Percentiles rank a stretch among this genome's conserved stretches.
These are phyloP conservation scores for Xanthorhoe designata DNA, from an alignment of 2,888 invertebrate species.

Conservation along the genomic window DNA sequence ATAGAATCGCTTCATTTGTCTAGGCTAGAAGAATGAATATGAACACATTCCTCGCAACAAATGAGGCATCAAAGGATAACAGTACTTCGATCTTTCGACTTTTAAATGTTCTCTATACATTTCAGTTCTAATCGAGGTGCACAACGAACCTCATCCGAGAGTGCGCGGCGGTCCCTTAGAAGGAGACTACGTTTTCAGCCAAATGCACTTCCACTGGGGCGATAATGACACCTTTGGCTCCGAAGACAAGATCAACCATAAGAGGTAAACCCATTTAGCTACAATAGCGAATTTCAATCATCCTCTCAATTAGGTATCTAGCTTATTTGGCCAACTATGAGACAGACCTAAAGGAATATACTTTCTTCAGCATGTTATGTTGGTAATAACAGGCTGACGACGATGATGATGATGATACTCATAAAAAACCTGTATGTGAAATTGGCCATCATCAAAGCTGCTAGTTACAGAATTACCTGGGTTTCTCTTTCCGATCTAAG, in stretches of 20 bases:
- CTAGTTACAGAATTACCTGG: neutral
- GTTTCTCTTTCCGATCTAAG: neutral
- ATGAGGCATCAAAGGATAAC: too few relatives aligned
- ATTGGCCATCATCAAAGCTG: neutral
- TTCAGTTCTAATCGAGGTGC: constrained; percentile 87
- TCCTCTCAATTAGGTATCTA: too few relatives aligned
- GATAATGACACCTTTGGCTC: constrained; percentile 91
- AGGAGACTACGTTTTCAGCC: constrained; percentile 88
- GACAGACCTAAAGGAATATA: too few relatives aligned
- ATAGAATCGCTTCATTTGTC: too few relatives aligned
- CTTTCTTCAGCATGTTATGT: too few relatives aligned
- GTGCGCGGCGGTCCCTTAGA: constrained; percentile 89
- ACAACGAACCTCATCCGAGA: constrained; percentile 81
- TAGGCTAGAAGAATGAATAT: too few relatives aligned
- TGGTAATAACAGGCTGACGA: too few relatives aligned
- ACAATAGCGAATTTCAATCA: neutral
- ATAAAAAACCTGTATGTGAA: too few relatives aligned
- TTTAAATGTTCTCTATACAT: constrained; percentile 18
- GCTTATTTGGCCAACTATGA: too few relatives aligned
- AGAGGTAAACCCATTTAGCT: constrained; percentile 75
- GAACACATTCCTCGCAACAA: too few relatives aligned
- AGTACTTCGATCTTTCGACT: too few relatives aligned
- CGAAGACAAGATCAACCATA: constrained; percentile 90
- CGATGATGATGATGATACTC: too few relatives aligned
- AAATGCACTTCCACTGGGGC: constrained; percentile 94